Evolutionary conservation across 2,113 vertebrate genomes (phyloP).

Genomic region (Propithecus coquereli): DNA sequence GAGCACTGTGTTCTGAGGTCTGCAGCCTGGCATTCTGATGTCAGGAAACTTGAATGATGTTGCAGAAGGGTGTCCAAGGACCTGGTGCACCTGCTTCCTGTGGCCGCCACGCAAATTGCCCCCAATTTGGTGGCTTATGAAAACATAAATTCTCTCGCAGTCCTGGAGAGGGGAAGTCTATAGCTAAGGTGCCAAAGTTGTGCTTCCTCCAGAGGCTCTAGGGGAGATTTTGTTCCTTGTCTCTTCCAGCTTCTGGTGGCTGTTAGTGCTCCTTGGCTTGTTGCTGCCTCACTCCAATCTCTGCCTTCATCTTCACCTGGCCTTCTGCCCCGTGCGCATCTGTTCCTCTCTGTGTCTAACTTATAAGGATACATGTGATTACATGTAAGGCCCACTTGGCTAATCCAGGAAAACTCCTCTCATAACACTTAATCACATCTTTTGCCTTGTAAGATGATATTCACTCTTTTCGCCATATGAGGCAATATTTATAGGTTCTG

Average conservation of each 20-base stretch:
- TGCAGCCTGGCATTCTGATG: background rate
- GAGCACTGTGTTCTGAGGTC: background rate
- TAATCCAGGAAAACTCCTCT: background rate
- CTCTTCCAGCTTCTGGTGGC: background rate
- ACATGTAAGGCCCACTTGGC: background rate
- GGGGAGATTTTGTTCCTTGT: background rate
- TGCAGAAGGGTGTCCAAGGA: background rate
- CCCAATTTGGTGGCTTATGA: background rate
- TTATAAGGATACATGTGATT: background rate
- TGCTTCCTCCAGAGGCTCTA: no score
- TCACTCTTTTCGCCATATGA: background rate
- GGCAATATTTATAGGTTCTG: background rate
- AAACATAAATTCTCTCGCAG: background rate
- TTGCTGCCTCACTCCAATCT: background rate
- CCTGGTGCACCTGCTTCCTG: fast-evolving
- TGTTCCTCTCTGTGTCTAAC: background rate
- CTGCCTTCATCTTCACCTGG: background rate
- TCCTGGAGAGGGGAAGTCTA: background rate
- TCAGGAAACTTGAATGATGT: background rate
- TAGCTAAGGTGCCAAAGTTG: background rate
- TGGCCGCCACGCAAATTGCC: background rate
- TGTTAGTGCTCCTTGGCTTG: background rate
- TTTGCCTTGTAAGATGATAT: background rate
- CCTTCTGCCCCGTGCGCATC: background rate
- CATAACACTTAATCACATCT: background rate